Evolutionary conservation across 2,797 vertebrate species (phyloP).

Genomic region (Sebastes elongatus): DNA sequence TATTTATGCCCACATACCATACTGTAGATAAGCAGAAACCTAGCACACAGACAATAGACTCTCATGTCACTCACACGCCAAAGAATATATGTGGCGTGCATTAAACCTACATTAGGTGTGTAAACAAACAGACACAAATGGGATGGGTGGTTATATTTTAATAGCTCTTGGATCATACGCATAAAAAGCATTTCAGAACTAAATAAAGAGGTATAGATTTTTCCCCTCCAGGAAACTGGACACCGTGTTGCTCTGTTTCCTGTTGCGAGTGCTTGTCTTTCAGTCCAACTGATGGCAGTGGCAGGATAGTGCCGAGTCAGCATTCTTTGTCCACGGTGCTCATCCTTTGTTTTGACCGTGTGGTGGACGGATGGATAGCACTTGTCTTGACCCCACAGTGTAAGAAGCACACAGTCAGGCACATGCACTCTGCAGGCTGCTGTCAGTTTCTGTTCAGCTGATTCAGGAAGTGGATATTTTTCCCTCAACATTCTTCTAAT

Average conservation of each 20-base stretch:
- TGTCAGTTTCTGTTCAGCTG: neutral
- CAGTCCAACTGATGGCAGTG: slow-evolving; percentile 41
- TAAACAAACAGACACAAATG: neutral
- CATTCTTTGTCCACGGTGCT: slow-evolving; percentile 52
- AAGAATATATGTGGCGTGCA: neutral
- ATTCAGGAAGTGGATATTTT: neutral
- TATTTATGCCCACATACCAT: slow-evolving; percentile 55
- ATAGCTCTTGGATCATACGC: neutral
- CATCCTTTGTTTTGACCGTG: slow-evolving; percentile 49
- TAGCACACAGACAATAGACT: neutral
- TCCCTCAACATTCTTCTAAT: neutral
- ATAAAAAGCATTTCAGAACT: slow-evolving; percentile 9
- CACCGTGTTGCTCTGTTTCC: slow-evolving; percentile 72
- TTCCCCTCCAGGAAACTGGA: slow-evolving; percentile 62
- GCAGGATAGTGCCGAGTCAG: slow-evolving; percentile 62
- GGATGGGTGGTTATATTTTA: neutral
- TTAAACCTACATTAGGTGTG: neutral
- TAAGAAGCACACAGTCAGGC: slow-evolving; percentile 5
- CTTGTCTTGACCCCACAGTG: slow-evolving; percentile 31
- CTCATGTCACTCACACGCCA: neutral
- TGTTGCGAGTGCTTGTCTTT: slow-evolving; percentile 70
- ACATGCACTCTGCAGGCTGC: neutral
- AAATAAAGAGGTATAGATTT: slow-evolving; percentile 21
- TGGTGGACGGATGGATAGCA: neutral
- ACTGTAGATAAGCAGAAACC: slow-evolving; percentile 19